Conservation (phyloP, 2,113 vertebrate species). For the Mobula birostris region DNA sequence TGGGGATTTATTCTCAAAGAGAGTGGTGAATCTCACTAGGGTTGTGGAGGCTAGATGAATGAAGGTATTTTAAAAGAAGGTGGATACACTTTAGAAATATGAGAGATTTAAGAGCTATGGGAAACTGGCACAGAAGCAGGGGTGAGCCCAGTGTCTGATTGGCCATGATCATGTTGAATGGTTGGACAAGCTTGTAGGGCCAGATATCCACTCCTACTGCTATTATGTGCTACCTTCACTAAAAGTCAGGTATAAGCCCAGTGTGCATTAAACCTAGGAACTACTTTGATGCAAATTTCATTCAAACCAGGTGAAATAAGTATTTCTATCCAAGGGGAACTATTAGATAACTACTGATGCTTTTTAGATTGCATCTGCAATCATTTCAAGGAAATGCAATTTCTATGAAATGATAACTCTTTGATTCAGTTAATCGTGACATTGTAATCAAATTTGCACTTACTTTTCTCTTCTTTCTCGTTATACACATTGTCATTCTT, state of each 20-base stretch:
- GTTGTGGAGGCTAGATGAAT: no score
- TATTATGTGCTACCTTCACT: not conserved
- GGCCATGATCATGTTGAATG: no score
- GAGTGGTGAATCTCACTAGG: no score
- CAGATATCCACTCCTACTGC: no score
- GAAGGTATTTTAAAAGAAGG: no score
- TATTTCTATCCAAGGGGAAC: not conserved
- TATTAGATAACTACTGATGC: not conserved
- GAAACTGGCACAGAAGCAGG: no score
- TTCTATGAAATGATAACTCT: not conserved
- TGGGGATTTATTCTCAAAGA: no score
- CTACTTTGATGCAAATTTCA: not conserved
- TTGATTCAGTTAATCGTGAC: not conserved
- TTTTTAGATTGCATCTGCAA: not conserved
- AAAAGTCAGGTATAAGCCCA: not conserved
- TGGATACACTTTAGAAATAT: no score
- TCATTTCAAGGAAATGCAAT: not conserved
- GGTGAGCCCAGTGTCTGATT: no score
- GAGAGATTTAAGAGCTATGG: no score
- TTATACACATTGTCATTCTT: not conserved
- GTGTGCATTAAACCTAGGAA: not conserved
- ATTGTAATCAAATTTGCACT: not conserved
- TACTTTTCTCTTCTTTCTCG: not conserved
- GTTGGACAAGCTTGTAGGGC: no score
- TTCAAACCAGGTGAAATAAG: not conserved